Base-by-base conservation (phyloP, 2,113 vertebrate species). In the Amblyopsis rosae region DNA sequence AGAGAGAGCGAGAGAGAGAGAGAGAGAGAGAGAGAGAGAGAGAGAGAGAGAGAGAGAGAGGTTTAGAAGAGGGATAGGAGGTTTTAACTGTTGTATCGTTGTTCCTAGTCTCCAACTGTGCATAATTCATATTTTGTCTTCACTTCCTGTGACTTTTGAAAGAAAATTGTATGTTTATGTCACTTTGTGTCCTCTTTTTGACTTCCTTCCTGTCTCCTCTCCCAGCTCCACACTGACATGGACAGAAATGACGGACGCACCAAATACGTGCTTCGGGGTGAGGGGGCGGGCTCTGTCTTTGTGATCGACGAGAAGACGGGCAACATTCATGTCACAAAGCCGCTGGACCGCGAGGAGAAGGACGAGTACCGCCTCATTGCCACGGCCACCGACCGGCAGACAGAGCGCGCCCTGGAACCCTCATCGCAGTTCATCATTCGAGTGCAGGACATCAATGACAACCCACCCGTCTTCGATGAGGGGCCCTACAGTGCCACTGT, bases 371-470 rank as follows among this genome's bases (percentile, higher is more conserved):
- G 94, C 35, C 90, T 97, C 12, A 87, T 95, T 26, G 95, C 95
- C 75, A 96, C 95, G 48, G 95, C 95, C 0, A 94, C 95, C 62
- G 95, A 96, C 87, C 92, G 93, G 69, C 93, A 94, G 73, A 95
- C 95, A 0, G 94, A 95, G 76, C 94, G 94, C 9, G 92, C 96
- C 76, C 88, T 97, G 82, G 96, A 97, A 86, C 95, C 96, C 4
- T 95, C 95, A 0, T 97, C 96, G 4, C 94, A 95, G 85, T 97
- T 97, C 82, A 92, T 97, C 85, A 96, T 97, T 86, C 94, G 95
- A 70, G 95, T 96, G 78, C 95, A 96, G 78, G 95, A 96, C 91
- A 96, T 96, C 91, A 96, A 96, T 41, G 95, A 97, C 92, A 96
- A 96, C 73, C 94, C 95, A 0, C 96, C 96, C 4, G 47, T 96